Evolutionary conservation across 2,113 vertebrate genomes (phyloP).

Genomic region (Parus major): DNA sequence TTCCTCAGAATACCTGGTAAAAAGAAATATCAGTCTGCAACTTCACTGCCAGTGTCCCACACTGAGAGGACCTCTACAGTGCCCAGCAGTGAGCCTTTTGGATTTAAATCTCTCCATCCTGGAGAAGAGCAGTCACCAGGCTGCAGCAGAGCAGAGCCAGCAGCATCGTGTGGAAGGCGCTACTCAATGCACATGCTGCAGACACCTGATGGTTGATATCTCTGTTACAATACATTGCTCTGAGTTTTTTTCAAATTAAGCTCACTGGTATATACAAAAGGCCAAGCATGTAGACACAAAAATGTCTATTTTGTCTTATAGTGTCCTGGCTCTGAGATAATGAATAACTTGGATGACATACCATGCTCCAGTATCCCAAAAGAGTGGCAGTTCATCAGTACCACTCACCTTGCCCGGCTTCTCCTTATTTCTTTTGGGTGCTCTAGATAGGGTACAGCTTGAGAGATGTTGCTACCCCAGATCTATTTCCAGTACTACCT

Average conservation of each 20-base stretch:
- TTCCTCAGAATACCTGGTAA: background rate
- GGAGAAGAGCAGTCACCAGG: background rate
- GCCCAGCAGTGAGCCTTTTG: background rate
- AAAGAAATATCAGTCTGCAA: background rate
- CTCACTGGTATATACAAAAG: background rate
- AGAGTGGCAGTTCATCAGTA: background rate
- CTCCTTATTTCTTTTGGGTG: background rate
- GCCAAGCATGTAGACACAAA: background rate
- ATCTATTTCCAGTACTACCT: background rate
- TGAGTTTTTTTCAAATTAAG: background rate
- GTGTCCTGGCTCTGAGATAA: background rate
- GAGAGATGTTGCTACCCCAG: background rate
- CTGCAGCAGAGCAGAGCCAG: background rate
- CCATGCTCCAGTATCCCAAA: background rate
- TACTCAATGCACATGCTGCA: fast-evolving
- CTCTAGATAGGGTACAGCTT: background rate
- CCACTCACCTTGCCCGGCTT: background rate
- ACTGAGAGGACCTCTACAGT: background rate
- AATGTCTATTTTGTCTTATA: background rate
- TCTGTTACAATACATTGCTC: background rate
- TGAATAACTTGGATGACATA: background rate
- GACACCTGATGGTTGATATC: background rate
- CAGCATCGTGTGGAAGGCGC: background rate
- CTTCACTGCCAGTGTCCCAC: background rate
- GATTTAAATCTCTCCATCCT: background rate